These are phyloP conservation scores for Hemibagrus guttatus DNA, from an alignment of 2,797 vertebrate genomes.

Conservation along the genomic window DNA sequence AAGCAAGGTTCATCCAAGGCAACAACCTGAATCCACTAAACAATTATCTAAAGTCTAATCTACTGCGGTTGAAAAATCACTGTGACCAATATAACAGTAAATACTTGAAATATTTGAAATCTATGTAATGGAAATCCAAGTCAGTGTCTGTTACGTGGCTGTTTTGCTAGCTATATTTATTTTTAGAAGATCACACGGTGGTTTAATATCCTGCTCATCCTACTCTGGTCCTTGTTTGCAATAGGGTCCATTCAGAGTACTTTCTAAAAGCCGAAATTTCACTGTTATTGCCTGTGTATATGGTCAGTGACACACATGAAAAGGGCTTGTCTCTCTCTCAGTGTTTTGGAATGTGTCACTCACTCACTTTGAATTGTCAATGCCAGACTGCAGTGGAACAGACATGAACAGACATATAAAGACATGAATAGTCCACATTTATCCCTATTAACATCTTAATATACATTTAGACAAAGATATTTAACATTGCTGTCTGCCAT, in stretches of 20 bases:
- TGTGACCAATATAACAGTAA: neutral
- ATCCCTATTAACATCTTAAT: neutral
- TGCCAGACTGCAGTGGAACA: neutral
- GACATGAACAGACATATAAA: neutral
- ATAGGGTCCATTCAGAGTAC: neutral
- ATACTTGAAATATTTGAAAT: neutral
- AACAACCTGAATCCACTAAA: constrained; percentile 33
- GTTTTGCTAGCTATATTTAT: neutral
- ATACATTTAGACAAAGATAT: neutral
- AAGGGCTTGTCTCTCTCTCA: neutral
- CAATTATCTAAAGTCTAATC: constrained; percentile 35
- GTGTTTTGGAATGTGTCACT: neutral
- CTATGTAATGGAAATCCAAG: neutral
- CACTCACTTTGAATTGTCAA: neutral
- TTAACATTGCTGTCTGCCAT: constrained; percentile 3
- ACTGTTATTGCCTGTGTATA: neutral
- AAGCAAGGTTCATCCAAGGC: constrained; percentile 50
- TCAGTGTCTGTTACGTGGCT: neutral
- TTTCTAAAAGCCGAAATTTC: neutral
- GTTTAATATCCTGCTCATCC: neutral
- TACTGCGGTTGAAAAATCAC: constrained; percentile 44
- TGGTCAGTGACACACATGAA: neutral
- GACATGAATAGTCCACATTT: neutral
- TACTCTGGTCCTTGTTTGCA: neutral
- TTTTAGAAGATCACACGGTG: neutral